Base-by-base conservation (phyloP, 2,888 invertebrate species). In the Oxycera nigricornis region DNA sequence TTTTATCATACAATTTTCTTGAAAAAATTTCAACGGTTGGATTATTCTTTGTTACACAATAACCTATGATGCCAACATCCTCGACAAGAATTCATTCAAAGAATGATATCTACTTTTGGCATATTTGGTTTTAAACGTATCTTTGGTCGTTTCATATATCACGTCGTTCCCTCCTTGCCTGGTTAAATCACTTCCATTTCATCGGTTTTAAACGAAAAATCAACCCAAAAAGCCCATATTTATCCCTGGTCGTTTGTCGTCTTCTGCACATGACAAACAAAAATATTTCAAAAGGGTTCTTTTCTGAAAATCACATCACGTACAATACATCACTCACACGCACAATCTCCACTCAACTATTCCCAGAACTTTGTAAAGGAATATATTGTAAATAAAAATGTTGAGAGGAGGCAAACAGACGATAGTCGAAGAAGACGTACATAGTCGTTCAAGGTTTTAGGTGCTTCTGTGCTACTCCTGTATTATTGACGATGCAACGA, bases 291-390 rank as follows among this genome's bases (percentile, higher is more conserved):
- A 59, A 62, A 62, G 62, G 62, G 35, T 62, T 62, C 35, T 22
- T 55, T 55, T 55, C 11, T 22, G 35, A 62, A 62, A 62, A 39
- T 62, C 39, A 62, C 20, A 39, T 62, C 62, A 62, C 62, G 62
- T 39, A 62, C 62, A 17, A 62, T 22, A 62, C 62, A 62, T 62
- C 62, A 62, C 62, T 62, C 39, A 39, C 62, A 62, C 62, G 62
- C 62, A 62, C 62, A 62, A 62, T 62, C 62, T 62, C 20, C 17
- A 62, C 62, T 62, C 17, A 14, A 46, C 46, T 62, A 62, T 62
- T 62, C 62, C 62, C 17, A 11, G 62, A 62, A 62, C 39, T 30
- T 35, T 11, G 35, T 46, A 14, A 24, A 24, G 20, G 20, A 26
- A 55, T 9, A 17, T 62, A 22, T 22, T 28, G 17, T 59, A 30